Evolutionary conservation across 2,797 vertebrate species (phyloP), one percentile per base, ranked within the genome.

Genomic region (Poliocrania exsul): DNA sequence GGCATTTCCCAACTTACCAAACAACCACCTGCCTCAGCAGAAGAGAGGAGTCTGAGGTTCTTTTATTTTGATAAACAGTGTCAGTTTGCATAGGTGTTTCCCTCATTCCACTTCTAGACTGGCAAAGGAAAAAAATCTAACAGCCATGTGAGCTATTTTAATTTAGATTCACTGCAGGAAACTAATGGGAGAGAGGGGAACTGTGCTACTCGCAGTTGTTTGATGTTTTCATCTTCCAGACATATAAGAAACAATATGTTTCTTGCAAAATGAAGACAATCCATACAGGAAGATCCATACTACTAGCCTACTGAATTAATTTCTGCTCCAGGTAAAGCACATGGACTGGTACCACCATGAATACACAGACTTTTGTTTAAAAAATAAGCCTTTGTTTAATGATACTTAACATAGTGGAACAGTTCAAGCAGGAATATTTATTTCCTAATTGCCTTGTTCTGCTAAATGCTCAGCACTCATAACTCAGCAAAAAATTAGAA

Each of bases 391-490:
- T 17, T 78, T 75, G 12, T 37, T 90, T 94, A 88, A 75, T 56
- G 44, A 80, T 35, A 50, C 37, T 79, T 75, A 90, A 84, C 84
- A 29, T 51, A 40, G 35, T 62, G 28, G 20, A 92, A 90, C 35
- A 18, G 20, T 49, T 83, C 51, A 57, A 92, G 81, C 18, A 64
- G 51, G 51, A 82, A 81, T 72, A 81, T 87, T 81, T 94, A 56
- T 86, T 94, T 88, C 58, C 44, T 85, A 81, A 92, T 84, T 80
- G 31, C 49, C 57, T 81, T 81, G 28, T 79, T 80, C 58, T 81
- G 54, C 31, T 74, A 88, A 94, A 73, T 86, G n/a, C 44, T 78
- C 73, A 53, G 58, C 57, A 92, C 33, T 64, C 13, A 13, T 33
- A 75, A 51, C 28, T 42, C 38, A 77, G 17, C 23, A 88, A 88